Conservation (phyloP, 2,888 invertebrate genomes). For the Calameuta idolon region DNA sequence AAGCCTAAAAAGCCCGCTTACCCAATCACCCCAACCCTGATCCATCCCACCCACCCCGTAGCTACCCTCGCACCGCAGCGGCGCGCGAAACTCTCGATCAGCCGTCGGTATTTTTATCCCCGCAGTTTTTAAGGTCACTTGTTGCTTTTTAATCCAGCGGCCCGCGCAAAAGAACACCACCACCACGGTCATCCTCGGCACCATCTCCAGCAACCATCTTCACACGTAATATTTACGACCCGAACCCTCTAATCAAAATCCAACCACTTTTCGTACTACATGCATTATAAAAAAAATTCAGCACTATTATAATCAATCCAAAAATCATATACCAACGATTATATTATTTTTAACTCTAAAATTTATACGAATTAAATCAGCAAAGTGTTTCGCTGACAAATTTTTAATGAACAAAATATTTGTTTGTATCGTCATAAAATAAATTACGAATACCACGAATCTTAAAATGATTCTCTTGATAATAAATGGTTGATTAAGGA, state of each 20-base stretch:
- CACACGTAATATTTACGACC: neutral
- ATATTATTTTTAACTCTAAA: neutral
- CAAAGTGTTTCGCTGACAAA: neutral
- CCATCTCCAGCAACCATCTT: neutral
- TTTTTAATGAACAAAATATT: neutral
- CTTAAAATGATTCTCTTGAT: neutral
- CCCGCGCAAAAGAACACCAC: neutral
- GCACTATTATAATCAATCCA: neutral
- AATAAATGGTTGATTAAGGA: neutral
- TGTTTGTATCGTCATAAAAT: neutral
- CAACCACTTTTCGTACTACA: neutral
- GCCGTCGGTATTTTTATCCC: constrained; percentile 61
- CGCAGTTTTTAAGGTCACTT: constrained; percentile 65
- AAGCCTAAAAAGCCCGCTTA: constrained; percentile 41
- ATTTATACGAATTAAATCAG: neutral
- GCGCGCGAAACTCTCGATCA: constrained; percentile 61
- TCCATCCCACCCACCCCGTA: constrained; percentile 45
- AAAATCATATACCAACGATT: neutral
- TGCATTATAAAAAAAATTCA: neutral
- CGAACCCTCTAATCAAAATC: neutral
- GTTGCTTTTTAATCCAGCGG: constrained; percentile 64
- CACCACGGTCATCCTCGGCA: neutral
- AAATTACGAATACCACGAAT: neutral
- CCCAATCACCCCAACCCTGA: constrained; percentile 41
- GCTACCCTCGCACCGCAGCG: constrained; percentile 40